phyloP scores from a whole-genome alignment of 2,797 vertebrate species.

The Melanogrammus aeglefinus region DNA sequence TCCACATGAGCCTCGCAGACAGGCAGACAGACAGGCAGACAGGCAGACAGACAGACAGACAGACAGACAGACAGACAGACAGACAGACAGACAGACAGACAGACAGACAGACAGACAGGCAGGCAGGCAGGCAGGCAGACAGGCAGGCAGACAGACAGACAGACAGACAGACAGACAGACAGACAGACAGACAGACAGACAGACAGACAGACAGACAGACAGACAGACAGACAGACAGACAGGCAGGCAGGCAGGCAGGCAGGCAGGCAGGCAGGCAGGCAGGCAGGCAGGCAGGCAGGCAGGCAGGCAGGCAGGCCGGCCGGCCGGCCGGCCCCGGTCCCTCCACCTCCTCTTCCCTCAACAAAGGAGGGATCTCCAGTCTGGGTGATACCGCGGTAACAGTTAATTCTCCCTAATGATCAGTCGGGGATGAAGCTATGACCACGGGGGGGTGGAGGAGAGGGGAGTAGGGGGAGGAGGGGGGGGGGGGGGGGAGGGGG shows the following conservation, averaged over 20 bases:
- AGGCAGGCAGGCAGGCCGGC: too few species aligned
- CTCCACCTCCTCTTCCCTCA: slow-evolving; percentile 7
- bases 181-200: slow-evolving; percentile 8
- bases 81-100: too few species aligned
- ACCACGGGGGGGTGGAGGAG: slow-evolving; percentile 42
- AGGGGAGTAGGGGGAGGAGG: slow-evolving; percentile 22
- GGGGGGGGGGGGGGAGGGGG: slow-evolving; percentile 45
- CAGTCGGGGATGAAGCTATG: slow-evolving; percentile 55
- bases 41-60: not conserved
- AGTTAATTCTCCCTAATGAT: slow-evolving; percentile 62
- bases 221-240: too few species aligned
- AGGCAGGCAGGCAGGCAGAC: too few species aligned
- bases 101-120: too few species aligned
- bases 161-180: too few species aligned
- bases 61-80: not conserved
- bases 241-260: too few species aligned
- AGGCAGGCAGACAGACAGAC: slow-evolving; percentile 6
- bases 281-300: slow-evolving; percentile 4
- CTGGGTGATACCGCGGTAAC: slow-evolving; percentile 2
- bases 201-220: not conserved
- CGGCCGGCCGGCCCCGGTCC: slow-evolving; percentile 15
- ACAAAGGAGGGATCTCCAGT: not conserved
- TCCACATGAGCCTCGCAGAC: not conserved
- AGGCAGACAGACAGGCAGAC: slow-evolving; percentile 34
- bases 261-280: too few species aligned